These are phyloP conservation scores for Spongia lamella DNA, from an alignment of 37 sponge, comb jelly and placozoan species.

Conservation along the genomic window DNA sequence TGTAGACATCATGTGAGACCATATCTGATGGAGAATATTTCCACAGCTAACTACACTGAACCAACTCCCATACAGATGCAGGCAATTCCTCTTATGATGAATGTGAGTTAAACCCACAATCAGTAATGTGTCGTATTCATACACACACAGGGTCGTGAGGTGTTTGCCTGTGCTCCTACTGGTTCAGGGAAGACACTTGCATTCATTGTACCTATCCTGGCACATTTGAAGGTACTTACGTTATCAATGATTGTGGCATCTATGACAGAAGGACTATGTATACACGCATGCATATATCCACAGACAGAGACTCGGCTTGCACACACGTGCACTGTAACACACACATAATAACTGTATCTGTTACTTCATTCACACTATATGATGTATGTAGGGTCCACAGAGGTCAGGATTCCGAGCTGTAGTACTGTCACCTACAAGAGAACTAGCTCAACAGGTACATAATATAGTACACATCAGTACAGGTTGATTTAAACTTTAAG, in stretches of 20 bases:
- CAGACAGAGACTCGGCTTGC: too few species aligned
- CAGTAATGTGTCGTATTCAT: neutral
- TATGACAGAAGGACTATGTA: neutral
- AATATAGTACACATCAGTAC: too few species aligned
- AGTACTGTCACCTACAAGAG: slow-evolving; percentile 93
- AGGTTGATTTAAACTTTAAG: too few species aligned
- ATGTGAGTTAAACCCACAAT: slow-evolving; percentile 38
- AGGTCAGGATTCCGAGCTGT: slow-evolving; percentile 88
- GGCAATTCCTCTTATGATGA: slow-evolving; percentile 83
- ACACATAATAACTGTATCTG: too few species aligned
- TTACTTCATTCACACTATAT: too few species aligned
- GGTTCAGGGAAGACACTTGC: slow-evolving; percentile 95
- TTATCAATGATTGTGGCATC: neutral
- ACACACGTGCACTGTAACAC: too few species aligned
- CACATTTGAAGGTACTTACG: slow-evolving; percentile 68
- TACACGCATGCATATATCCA: slow-evolving; percentile 8
- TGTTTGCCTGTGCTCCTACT: slow-evolving; percentile 95
- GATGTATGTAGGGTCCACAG: slow-evolving; percentile 60
- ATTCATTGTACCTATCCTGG: slow-evolving; percentile 83
- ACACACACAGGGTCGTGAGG: slow-evolving; percentile 67
- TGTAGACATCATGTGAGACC: slow-evolving; percentile 56
- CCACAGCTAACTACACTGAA: slow-evolving; percentile 45
- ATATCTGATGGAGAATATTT: slow-evolving; percentile 62
- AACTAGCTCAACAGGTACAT: slow-evolving; percentile 86
- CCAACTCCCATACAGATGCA: slow-evolving; percentile 98